These are phyloP conservation scores for Carposina sasakii DNA, from an alignment of 1,140 invertebrate genomes.

Conservation along the genomic window DNA sequence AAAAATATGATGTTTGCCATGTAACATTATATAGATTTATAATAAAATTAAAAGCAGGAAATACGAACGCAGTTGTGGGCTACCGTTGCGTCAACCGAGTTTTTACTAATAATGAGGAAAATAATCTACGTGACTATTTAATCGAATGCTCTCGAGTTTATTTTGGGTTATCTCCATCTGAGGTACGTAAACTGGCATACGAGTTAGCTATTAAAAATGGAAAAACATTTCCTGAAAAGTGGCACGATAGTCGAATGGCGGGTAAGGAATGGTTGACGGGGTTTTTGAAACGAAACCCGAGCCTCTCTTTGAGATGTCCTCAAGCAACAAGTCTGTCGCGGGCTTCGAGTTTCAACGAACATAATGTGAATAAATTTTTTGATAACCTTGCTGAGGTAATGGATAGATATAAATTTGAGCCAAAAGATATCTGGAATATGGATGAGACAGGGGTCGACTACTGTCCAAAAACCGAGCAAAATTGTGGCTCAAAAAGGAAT, in stretches of 20 bases:
- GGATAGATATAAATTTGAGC: conserved; percentile 7
- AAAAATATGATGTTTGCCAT: too few species aligned
- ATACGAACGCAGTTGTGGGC: too few species aligned
- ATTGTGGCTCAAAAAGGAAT: conserved; percentile 33
- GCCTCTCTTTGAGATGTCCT: conserved; percentile 36
- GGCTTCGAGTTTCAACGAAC: conserved; percentile 36
- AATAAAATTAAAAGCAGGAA: too few species aligned
- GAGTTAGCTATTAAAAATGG: conserved; percentile 25
- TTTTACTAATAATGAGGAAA: conserved; percentile 24
- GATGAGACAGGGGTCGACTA: conserved; percentile 18
- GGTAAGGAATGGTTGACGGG: conserved; percentile 39
- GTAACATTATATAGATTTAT: too few species aligned
- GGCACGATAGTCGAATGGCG: conserved; percentile 22
- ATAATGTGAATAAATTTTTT: conserved; percentile 32
- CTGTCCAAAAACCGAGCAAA: conserved; percentile 21
- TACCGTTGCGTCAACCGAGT: conserved; percentile 5
- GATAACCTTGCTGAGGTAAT: conserved; percentile 14
- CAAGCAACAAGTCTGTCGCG: conserved; percentile 39
- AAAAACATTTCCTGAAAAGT: conserved; percentile 19
- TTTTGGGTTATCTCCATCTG: conserved; percentile 31
- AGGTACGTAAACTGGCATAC: conserved; percentile 30
- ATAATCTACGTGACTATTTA: conserved; percentile 28
- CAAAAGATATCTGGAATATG: conserved; percentile 3
- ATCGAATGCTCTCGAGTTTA: conserved; percentile 30
- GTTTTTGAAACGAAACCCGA: conserved; percentile 44